These are phyloP conservation scores for Lithophane leautieri DNA, from an alignment of 2,888 invertebrate species.

Conservation along the genomic window DNA sequence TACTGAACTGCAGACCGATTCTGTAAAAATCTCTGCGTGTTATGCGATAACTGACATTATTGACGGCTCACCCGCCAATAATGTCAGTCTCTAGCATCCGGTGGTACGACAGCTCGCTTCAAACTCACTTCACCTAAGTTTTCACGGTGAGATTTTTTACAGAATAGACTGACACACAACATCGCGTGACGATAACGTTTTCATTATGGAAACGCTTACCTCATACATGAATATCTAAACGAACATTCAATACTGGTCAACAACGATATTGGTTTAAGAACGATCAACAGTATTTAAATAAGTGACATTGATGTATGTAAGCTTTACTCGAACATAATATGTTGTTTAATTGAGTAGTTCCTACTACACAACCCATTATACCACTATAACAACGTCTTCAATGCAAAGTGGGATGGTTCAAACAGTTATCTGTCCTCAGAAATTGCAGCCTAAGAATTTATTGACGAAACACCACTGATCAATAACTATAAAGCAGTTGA, in stretches of 20 bases:
- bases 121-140: no score
- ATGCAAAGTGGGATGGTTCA: neutral
- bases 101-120: no score
- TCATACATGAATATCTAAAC: constrained; percentile 9
- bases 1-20: neutral
- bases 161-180: neutral
- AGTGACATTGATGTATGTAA: constrained; percentile 14
- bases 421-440: neutral
- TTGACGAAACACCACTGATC: neutral
- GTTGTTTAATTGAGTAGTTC: constrained; percentile 1
- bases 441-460: neutral
- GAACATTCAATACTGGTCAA: constrained; percentile 1
- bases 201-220: constrained; percentile 4
- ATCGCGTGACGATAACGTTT: constrained; percentile 33
- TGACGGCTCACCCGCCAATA: no score
- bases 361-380: neutral
- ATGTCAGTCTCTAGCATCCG: no score
- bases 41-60: no score
- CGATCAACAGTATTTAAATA: constrained; percentile 6
- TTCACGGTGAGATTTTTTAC: no score
- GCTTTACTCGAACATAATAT: neutral
- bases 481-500: no score
- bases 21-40: no score
- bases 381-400: neutral
- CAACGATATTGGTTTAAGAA: constrained; percentile 6